Conservation (phyloP, 2,888 invertebrate genomes). For the Drosophila parthenogenetica region DNA sequence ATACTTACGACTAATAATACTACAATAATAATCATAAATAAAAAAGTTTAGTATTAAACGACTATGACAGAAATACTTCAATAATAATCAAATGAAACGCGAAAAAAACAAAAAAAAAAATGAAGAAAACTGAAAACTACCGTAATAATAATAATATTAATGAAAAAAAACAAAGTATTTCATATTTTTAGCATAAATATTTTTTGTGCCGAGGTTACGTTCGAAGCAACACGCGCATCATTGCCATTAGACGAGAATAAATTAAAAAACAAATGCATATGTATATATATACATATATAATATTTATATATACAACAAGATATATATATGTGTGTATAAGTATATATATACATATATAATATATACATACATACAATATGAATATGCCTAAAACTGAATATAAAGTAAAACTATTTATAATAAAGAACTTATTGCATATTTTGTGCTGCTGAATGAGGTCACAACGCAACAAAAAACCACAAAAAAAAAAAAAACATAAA, state of each 20-base stretch:
- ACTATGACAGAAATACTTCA: conserved; percentile 38
- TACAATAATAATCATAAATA: conserved; percentile 51
- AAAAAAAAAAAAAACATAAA: conserved; percentile 26
- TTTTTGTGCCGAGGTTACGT: conserved; percentile 78
- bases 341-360: conserved; percentile 25
- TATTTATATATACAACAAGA: conserved; percentile 36
- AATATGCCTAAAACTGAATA: conserved; percentile 54
- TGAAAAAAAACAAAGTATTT: conserved; percentile 37
- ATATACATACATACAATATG: conserved; percentile 38
- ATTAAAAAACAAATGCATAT: conserved; percentile 43
- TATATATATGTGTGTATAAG: conserved; percentile 21
- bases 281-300: conserved; percentile 36
- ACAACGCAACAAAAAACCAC: conserved; percentile 72
- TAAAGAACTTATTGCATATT: conserved; percentile 71
- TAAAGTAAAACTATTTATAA: conserved; percentile 60
- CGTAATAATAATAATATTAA: conserved; percentile 43
- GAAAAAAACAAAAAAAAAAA: conserved; percentile 33
- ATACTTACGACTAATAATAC: conserved; percentile 47
- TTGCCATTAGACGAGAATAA: conserved; percentile 80
- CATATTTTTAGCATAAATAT: conserved; percentile 67
- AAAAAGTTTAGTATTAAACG: conserved; percentile 51
- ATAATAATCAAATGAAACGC: conserved; percentile 45
- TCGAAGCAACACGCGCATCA: conserved; percentile 80
- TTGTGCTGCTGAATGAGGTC: conserved; percentile 79
- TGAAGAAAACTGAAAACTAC: conserved; percentile 30